Evolutionary conservation across 2,113 vertebrate genomes (phyloP).

Genomic region (Ardeotis arabs): DNA sequence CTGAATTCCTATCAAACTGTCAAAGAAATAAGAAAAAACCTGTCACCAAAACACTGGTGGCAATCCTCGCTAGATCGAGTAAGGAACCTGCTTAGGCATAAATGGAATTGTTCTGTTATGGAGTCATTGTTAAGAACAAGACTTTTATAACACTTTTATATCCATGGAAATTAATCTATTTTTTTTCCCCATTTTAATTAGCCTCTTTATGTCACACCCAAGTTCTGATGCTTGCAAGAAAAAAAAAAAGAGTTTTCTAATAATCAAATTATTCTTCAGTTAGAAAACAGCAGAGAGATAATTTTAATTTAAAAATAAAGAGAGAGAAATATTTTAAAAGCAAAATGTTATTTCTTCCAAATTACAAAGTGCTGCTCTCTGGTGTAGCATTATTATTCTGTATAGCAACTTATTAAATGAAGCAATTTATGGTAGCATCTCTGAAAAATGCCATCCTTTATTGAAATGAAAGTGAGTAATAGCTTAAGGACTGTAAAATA

Average conservation of each 20-base stretch:
- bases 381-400: constrained; percentile 74
- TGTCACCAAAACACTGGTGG: constrained; percentile 30
- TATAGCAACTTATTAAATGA: constrained; percentile 72
- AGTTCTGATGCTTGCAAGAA: not conserved
- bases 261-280: constrained; percentile 19
- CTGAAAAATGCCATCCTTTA: constrained; percentile 68
- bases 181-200: constrained; percentile 62
- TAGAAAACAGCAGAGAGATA: constrained; percentile 20
- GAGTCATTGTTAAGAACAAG: constrained; percentile 28
- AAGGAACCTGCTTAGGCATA: constrained; percentile 34
- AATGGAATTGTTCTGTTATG: constrained; percentile 35
- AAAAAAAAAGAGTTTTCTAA: not conserved
- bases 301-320: constrained; percentile 56
- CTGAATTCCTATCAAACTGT: constrained; percentile 79
- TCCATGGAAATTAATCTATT: not conserved
- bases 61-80: constrained; percentile 16
- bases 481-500: constrained; percentile 66
- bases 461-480: constrained; percentile 75
- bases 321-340: constrained; percentile 2
- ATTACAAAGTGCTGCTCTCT: constrained; percentile 62
- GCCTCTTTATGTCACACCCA: not conserved
- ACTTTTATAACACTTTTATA: constrained; percentile 24
- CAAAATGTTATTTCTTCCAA: constrained; percentile 58
- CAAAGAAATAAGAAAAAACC: constrained; percentile 55
- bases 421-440: constrained; percentile 73